A percentile compares a stretch with the other conserved stretches of the same genome.
phyloP scores from a whole-genome alignment of 2,113 vertebrate genomes.

The Chionodraco myersi region DNA sequence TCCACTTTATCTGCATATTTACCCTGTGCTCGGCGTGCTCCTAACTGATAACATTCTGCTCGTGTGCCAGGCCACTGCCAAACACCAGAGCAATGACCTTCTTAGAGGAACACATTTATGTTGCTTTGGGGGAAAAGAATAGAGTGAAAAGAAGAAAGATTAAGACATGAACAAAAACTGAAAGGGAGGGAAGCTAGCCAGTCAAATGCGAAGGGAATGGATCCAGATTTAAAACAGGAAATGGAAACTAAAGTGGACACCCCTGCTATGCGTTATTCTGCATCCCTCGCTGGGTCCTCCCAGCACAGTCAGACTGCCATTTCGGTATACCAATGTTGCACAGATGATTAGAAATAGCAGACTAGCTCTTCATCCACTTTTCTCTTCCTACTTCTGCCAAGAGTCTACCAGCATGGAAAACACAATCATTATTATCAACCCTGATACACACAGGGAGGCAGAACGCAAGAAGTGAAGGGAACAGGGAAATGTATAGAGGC shows the following conservation, averaged over 20 bases:
- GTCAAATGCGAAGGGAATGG: conserved; percentile 37
- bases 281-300: conserved; percentile 20
- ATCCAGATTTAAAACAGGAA: conserved; percentile 70
- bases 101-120: conserved; percentile 63
- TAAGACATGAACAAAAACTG: conserved; percentile 10
- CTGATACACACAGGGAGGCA: conserved; percentile 50
- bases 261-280: conserved; percentile 23
- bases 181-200: conserved; percentile 21
- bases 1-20: conserved; percentile 78
- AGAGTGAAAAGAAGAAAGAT: conserved; percentile 34
- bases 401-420: conserved; percentile 59
- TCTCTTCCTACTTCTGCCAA: conserved; percentile 58
- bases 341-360: conserved; percentile 75
- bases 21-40: conserved; percentile 64
- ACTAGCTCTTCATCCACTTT: conserved; percentile 62
- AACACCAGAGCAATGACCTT: conserved; percentile 73
- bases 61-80: conserved; percentile 64
- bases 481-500: conserved; percentile 16
- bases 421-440: conserved; percentile 56
- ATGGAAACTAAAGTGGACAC: conserved; percentile 57
- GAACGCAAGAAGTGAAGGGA: conserved; percentile 28
- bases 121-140: conserved; percentile 33
- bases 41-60: conserved; percentile 79
- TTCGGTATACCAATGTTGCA: conserved; percentile 60
- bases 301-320: conserved; percentile 49